phyloP scores from a whole-genome alignment of 2,888 invertebrate genomes.

The Trichogramma evanescens region DNA sequence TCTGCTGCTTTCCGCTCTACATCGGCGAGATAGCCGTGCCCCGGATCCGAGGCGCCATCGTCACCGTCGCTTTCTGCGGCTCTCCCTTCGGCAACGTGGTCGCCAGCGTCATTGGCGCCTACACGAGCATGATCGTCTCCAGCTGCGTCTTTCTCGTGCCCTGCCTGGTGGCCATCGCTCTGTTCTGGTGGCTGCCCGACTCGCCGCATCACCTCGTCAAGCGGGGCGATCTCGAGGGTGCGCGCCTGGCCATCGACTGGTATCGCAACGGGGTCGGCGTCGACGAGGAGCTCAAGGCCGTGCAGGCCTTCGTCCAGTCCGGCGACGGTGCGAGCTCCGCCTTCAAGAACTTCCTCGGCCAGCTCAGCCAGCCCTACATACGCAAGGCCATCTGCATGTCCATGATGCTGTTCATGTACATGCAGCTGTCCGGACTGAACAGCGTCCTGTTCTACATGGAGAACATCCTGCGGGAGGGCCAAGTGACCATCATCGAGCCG shows the following conservation, averaged over 20 bases:
- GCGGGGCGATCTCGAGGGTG: slow-evolving; percentile 11
- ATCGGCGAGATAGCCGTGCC: slow-evolving; percentile 35
- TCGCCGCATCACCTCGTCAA: slow-evolving; percentile 34
- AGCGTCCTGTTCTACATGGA: slow-evolving; percentile 39
- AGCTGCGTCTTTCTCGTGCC: slow-evolving; percentile 32
- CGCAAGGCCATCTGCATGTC: slow-evolving; percentile 30
- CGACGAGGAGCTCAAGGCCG: slow-evolving; percentile 15
- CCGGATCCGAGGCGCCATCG: slow-evolving; percentile 36
- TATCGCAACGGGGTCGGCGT: slow-evolving; percentile 10
- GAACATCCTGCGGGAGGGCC: slow-evolving; percentile 31
- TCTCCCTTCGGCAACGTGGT: slow-evolving; percentile 34
- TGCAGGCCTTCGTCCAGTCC: slow-evolving; percentile 9
- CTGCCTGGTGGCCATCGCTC: slow-evolving; percentile 26
- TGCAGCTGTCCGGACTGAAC: slow-evolving; percentile 36
- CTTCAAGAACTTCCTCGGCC: slow-evolving; percentile 7
- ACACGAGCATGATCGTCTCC: slow-evolving; percentile 31
- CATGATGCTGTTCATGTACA: slow-evolving; percentile 30
- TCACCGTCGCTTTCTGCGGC: slow-evolving; percentile 33
- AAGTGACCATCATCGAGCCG: slow-evolving; percentile 25
- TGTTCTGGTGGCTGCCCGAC: slow-evolving; percentile 35
- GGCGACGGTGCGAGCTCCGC: not conserved
- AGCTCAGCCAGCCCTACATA: slow-evolving; percentile 7
- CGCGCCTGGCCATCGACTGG: slow-evolving; percentile 9
- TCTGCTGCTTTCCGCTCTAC: slow-evolving; percentile 33
- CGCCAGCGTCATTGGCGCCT: slow-evolving; percentile 35